phyloP scores from a whole-genome alignment of 2,797 vertebrate genomes.

The Agapornis canus region DNA sequence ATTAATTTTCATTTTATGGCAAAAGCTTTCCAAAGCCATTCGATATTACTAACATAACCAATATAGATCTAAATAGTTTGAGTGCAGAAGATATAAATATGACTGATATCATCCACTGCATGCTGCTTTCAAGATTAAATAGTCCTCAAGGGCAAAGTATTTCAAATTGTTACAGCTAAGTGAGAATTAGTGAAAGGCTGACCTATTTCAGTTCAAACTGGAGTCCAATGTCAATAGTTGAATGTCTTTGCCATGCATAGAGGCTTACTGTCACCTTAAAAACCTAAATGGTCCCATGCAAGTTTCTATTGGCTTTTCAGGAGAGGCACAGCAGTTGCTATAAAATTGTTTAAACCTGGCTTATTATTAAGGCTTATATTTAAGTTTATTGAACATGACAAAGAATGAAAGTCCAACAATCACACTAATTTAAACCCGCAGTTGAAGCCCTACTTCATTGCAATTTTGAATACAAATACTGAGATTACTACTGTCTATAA shows the following conservation, averaged over 20 bases:
- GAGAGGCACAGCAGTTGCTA: background rate
- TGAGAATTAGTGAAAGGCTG: conserved; percentile 9
- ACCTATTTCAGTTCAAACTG: conserved; percentile 35
- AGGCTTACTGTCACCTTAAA: background rate
- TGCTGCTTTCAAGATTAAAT: conserved; percentile 49
- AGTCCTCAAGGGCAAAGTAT: conserved; percentile 39
- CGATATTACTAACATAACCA: conserved; percentile 60
- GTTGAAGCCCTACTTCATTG: background rate
- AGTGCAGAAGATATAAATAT: conserved; percentile 53
- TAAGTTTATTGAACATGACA: background rate
- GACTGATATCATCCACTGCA: conserved; percentile 48
- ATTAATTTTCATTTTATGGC: conserved; percentile 35
- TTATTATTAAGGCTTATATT: background rate
- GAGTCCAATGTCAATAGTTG: background rate
- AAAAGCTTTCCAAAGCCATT: conserved; percentile 32
- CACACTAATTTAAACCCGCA: background rate
- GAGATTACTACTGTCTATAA: background rate
- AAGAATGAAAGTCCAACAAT: background rate
- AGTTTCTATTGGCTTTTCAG: background rate
- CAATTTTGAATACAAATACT: background rate
- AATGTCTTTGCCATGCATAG: background rate
- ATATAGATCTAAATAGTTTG: conserved; percentile 34
- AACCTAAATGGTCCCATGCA: background rate
- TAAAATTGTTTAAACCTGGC: background rate
- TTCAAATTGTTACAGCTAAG: conserved; percentile 55